Base-by-base conservation (phyloP, 2,113 vertebrate genomes). In the Alectura lathami region DNA sequence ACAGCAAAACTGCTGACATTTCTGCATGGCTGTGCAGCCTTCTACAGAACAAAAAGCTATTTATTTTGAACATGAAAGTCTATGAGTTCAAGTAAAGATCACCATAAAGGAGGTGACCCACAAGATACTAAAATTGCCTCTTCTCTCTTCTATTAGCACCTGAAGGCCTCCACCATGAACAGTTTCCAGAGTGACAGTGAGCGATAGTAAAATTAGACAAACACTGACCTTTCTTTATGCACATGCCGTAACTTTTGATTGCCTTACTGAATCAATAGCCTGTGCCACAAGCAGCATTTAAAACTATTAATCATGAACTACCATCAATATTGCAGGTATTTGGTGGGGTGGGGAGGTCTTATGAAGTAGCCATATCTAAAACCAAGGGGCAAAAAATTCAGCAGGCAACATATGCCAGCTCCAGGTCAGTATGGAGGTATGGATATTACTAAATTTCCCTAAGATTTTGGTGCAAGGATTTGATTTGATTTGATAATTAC, bases 31-130 rank as follows among this genome's bases (percentile, higher is more conserved):
- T 95, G 62, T 80, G 34, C 91, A 96, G 75, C 9, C 67, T 94
- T 89, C 84, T 93, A 48, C 81, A 82, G 78, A 57, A n/a, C n/a
- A 72, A 69, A 62, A 80, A 86, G 13, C 48, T 82, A 94, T 94
- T 97, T 95, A 86, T 95, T 96, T 95, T 93, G 88, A 93, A 93
- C 26, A 3, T 40, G 54, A 95, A 94, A 90, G 94, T 91, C 96
- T 83, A 76, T 83, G 87, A 92, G 91, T 95, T 94, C 89, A 88
- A 81, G 75, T 51, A 89, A 96, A 89, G 92, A 96, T 91, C 57
- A 53, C 70, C 73, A 67, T 87, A 96, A 94, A 97, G 60, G 75
- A 94, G 45, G 53, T 92, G 96, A 96, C 80, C 94, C 72, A 73
- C 67, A 79, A 68, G 90, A 91, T 45, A 86, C 42, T 69, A 88